A percentile compares a stretch with the other conserved stretches of the same genome.
These are phyloP conservation scores for Forbesichthys papilliferus DNA, from an alignment of 2,113 vertebrate species.

Conservation along the genomic window DNA sequence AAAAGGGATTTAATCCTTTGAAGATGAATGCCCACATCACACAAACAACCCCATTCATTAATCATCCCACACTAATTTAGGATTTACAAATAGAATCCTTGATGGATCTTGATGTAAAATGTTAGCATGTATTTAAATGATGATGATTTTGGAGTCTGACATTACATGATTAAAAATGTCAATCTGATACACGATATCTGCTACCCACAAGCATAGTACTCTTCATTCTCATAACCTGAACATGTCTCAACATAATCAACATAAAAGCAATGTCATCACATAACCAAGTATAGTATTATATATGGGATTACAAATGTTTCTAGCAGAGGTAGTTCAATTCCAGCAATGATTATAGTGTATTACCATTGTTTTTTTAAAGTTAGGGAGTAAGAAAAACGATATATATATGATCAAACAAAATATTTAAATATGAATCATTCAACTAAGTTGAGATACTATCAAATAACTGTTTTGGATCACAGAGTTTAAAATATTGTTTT, in stretches of 20 bases:
- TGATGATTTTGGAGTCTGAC: slow-evolving; percentile 34
- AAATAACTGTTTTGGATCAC: slow-evolving; percentile 12
- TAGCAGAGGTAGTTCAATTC: slow-evolving; percentile 29
- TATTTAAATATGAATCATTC: not conserved
- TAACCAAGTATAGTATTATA: slow-evolving; percentile 64
- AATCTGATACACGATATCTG: slow-evolving; percentile 14
- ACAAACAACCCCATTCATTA: slow-evolving; percentile 59
- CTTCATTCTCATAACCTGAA: slow-evolving; percentile 52
- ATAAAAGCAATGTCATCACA: slow-evolving; percentile 64
- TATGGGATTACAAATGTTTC: slow-evolving; percentile 43
- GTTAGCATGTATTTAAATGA: slow-evolving; percentile 57
- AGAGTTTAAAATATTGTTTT: slow-evolving; percentile 31
- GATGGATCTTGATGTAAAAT: slow-evolving; percentile 41
- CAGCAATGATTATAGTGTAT: not conserved
- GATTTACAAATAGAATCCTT: slow-evolving; percentile 52
- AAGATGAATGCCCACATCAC: slow-evolving; percentile 58
- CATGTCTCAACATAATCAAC: slow-evolving; percentile 70
- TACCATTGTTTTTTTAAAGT: slow-evolving; percentile 1
- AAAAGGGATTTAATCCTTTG: slow-evolving; percentile 55
- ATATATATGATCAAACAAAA: not conserved
- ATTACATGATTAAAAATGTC: slow-evolving; percentile 40
- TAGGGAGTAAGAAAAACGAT: not conserved
- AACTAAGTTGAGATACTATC: slow-evolving; percentile 2
- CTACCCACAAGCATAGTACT: slow-evolving; percentile 43
- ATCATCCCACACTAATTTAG: slow-evolving; percentile 47